phyloP scores from a whole-genome alignment of 2,797 vertebrate genomes.

The Clarias fuscus region DNA sequence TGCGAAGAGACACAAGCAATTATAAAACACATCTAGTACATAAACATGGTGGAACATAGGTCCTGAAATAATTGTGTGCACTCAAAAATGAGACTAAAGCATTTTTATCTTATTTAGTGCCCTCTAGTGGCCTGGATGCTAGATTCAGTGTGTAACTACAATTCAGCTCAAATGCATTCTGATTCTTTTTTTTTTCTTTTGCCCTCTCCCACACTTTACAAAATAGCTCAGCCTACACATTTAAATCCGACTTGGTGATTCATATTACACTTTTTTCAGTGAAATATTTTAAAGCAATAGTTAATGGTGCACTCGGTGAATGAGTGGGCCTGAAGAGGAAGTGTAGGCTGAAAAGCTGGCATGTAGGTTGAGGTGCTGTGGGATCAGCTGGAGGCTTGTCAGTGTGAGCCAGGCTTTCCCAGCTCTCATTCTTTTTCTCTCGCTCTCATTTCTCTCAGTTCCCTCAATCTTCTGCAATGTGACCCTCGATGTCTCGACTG shows the following conservation, averaged over 20 bases:
- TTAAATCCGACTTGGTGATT: background rate
- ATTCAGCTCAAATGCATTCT: background rate
- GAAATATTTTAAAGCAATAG: constrained; percentile 11
- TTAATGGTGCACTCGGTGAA: constrained; percentile 23
- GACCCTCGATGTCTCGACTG: background rate
- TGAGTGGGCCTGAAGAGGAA: constrained; percentile 23
- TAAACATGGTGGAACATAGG: background rate
- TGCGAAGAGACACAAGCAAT: background rate
- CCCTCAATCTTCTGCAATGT: background rate
- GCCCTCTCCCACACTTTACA: no score
- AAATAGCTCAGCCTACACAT: constrained; percentile 7
- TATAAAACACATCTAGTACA: background rate
- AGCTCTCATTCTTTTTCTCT: background rate
- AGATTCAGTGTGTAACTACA: background rate
- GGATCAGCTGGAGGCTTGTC: constrained; percentile 29
- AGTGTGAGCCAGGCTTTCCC: constrained; percentile 14
- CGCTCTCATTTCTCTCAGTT: background rate
- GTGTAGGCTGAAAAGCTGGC: constrained; percentile 26
- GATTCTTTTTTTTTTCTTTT: background rate
- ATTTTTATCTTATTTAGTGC: background rate
- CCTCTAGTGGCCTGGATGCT: constrained; percentile 19
- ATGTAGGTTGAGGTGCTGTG: constrained; percentile 19
- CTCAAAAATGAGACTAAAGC: no score
- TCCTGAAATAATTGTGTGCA: background rate
- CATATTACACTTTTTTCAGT: constrained; percentile 19